phyloP scores from a whole-genome alignment of 35 echinoderm and acorn worm genomes.

The Heliocidaris tuberculata region DNA sequence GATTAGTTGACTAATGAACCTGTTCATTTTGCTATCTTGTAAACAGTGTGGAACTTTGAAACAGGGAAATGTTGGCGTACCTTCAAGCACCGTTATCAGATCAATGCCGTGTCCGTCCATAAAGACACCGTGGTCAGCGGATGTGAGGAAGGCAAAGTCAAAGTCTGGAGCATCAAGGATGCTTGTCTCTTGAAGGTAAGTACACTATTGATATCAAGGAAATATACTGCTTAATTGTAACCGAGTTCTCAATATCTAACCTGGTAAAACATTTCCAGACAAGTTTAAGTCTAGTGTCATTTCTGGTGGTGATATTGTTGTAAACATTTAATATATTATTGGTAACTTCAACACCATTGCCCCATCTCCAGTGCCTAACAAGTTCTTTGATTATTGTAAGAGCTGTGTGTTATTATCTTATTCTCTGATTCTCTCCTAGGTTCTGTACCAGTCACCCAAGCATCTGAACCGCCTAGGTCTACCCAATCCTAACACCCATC shows the following conservation, averaged over 20 bases:
- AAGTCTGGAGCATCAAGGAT: conserved; percentile 87
- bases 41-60: conserved; percentile 89
- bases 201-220: not conserved
- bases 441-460: conserved; percentile 59
- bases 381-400: no score
- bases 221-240: no score
- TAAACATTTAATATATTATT: no score
- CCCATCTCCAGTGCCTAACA: no score
- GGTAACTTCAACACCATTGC: no score
- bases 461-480: conserved; percentile 60
- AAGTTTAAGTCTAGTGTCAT: no score
- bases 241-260: no score
- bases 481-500: conserved; percentile 67
- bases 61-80: conserved; percentile 90
- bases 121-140: conserved; percentile 91
- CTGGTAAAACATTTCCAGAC: no score
- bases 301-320: no score
- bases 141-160: conserved; percentile 92
- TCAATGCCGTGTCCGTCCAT: conserved; percentile 73
- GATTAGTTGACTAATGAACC: not conserved
- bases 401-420: not conserved
- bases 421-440: not conserved
- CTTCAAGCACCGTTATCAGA: conserved; percentile 88
- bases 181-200: conserved; percentile 92
- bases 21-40: not conserved